Conservation (phyloP, 2,113 vertebrate species). For the Pampusana beccarii region DNA sequence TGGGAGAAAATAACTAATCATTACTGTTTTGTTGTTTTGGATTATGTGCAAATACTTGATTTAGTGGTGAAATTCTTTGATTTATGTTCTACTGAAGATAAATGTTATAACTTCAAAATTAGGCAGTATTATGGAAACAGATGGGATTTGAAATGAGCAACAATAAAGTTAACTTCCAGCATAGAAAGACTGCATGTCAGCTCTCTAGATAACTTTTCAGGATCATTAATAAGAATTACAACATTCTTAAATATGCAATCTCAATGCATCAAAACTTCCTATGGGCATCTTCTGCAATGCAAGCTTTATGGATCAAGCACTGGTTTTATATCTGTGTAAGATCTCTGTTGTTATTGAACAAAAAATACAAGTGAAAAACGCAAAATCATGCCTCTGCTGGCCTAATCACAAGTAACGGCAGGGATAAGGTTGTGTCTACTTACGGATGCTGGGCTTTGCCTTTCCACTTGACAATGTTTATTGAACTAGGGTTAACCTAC, state of each 20-base stretch:
- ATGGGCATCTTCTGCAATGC: background rate
- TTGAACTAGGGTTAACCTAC: background rate
- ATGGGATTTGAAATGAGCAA: conserved; percentile 69
- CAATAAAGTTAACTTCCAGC: conserved; percentile 66
- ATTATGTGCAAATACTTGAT: conserved; percentile 57
- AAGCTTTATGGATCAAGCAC: background rate
- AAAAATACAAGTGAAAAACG: background rate
- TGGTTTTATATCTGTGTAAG: background rate
- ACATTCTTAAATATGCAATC: conserved; percentile 44
- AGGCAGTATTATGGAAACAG: conserved; percentile 58
- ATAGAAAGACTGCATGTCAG: conserved; percentile 42
- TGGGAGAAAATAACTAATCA: conserved; percentile 42
- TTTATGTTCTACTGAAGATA: conserved; percentile 55
- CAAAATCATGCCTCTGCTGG: background rate
- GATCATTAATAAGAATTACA: conserved; percentile 61
- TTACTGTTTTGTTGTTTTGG: conserved; percentile 33
- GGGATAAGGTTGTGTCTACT: background rate
- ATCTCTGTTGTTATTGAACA: background rate
- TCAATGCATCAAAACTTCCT: conserved; percentile 18
- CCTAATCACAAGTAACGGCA: background rate
- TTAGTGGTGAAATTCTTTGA: conserved; percentile 38
- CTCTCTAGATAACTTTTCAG: conserved; percentile 42
- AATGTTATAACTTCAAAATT: conserved; percentile 62
- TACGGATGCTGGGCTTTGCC: background rate
- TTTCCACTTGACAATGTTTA: background rate